phyloP scores from a whole-genome alignment of 2,888 invertebrate genomes.

The Hypselothyrea guttata region DNA sequence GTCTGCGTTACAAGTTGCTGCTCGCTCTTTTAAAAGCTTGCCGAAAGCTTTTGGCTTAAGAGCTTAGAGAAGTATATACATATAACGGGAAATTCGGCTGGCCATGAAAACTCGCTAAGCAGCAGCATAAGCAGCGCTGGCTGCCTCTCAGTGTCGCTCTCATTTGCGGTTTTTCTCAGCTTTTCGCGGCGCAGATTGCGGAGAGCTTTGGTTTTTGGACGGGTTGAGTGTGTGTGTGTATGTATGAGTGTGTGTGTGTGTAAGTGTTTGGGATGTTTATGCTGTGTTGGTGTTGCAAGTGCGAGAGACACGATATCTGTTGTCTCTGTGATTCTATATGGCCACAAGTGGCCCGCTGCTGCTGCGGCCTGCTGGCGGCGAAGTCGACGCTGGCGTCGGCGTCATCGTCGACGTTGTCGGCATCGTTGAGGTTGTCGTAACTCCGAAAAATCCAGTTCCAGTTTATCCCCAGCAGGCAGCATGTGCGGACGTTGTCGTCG shows the following conservation, averaged over 20 bases:
- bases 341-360: conserved; percentile 50
- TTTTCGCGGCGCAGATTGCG: conserved; percentile 51
- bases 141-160: conserved; percentile 8
- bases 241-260: conserved; percentile 1
- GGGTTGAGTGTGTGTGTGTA: conserved; percentile 40
- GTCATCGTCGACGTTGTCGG: conserved; percentile 6
- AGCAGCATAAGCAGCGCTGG: conserved; percentile 18
- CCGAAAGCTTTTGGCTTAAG: neutral
- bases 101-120: conserved; percentile 5
- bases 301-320: conserved; percentile 51
- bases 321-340: conserved; percentile 65
- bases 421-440: conserved; percentile 48
- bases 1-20: no score
- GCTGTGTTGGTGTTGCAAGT: conserved; percentile 40
- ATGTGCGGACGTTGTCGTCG: conserved; percentile 79
- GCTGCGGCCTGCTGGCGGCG: conserved; percentile 28
- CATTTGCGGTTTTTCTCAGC: conserved; percentile 2
- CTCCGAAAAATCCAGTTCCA: conserved; percentile 80
- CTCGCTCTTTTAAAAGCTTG: neutral
- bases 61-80: neutral
- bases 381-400: conserved; percentile 12
- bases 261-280: conserved; percentile 42
- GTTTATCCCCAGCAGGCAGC: conserved; percentile 82
- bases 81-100: conserved; percentile 43
- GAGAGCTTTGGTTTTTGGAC: conserved; percentile 48